Percentiles rank a stretch among this genome's conserved stretches.
phyloP scores from a whole-genome alignment of 2,888 invertebrate genomes.

The Esperia sulphurella region DNA sequence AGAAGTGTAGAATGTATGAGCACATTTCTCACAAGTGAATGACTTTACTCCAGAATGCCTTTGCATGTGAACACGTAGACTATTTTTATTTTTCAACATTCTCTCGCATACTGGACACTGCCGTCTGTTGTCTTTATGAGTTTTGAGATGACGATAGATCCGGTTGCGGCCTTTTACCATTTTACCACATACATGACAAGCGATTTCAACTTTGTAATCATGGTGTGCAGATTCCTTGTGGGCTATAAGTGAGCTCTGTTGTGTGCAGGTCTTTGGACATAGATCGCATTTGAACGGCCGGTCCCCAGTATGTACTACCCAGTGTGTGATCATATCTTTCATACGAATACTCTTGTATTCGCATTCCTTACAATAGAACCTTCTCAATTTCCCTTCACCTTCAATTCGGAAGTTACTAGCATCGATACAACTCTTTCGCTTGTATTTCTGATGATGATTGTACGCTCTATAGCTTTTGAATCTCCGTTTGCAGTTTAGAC shows the following conservation, averaged over 20 bases:
- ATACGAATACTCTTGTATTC: constrained; percentile 37
- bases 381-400: constrained; percentile 40
- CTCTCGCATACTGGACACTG: constrained; percentile 45
- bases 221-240: constrained; percentile 51
- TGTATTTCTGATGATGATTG: constrained; percentile 32
- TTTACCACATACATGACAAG: constrained; percentile 60
- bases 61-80: constrained; percentile 40
- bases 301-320: constrained; percentile 47
- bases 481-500: constrained; percentile 28
- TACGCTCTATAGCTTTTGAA: constrained; percentile 44
- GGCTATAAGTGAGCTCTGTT: constrained; percentile 41
- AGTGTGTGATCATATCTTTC: constrained; percentile 47
- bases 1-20: constrained; percentile 46
- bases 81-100: constrained; percentile 29
- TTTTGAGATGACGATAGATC: constrained; percentile 44
- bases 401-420: constrained; percentile 33
- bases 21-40: constrained; percentile 56
- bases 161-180: constrained; percentile 39
- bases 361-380: constrained; percentile 47
- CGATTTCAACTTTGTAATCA: constrained; percentile 34
- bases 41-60: constrained; percentile 49
- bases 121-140: constrained; percentile 27
- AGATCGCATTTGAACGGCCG: constrained; percentile 45
- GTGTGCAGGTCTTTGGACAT: constrained; percentile 46
- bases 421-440: constrained; percentile 25